phyloP scores from a whole-genome alignment of 2,797 vertebrate species.

The Taeniopygia guttata region DNA sequence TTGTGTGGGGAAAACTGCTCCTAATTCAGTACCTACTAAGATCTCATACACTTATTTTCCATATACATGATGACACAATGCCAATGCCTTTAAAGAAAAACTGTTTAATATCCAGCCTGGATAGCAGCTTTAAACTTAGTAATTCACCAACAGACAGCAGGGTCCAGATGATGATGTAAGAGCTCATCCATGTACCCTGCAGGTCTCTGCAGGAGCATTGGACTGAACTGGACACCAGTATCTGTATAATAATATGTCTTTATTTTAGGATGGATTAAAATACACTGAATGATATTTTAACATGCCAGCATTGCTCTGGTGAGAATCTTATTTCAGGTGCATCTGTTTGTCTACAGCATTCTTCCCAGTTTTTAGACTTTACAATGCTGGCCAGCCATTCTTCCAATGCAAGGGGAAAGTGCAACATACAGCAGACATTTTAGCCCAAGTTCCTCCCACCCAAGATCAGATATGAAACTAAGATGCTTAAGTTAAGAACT shows the following conservation, averaged over 20 bases:
- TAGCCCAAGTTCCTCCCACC: background rate
- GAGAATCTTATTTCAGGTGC: background rate
- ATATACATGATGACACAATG: background rate
- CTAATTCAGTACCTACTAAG: background rate
- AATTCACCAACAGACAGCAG: fast-evolving
- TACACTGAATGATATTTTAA: background rate
- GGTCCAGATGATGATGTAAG: background rate
- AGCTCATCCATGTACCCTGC: background rate
- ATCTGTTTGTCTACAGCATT: background rate
- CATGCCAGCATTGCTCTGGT: background rate
- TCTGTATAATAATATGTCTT: background rate
- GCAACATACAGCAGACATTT: background rate
- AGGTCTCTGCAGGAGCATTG: background rate
- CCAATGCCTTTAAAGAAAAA: background rate
- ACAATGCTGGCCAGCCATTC: background rate
- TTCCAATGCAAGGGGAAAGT: background rate
- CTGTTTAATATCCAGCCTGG: background rate
- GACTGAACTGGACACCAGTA: background rate
- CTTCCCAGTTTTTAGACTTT: background rate
- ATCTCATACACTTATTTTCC: background rate
- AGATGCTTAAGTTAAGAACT: background rate
- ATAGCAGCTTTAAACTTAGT: background rate
- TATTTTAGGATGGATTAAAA: background rate
- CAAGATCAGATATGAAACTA: background rate
- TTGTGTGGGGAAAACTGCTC: background rate